Conservation (phyloP, 2,888 invertebrate genomes). For the Cerceris ruficornis region DNA sequence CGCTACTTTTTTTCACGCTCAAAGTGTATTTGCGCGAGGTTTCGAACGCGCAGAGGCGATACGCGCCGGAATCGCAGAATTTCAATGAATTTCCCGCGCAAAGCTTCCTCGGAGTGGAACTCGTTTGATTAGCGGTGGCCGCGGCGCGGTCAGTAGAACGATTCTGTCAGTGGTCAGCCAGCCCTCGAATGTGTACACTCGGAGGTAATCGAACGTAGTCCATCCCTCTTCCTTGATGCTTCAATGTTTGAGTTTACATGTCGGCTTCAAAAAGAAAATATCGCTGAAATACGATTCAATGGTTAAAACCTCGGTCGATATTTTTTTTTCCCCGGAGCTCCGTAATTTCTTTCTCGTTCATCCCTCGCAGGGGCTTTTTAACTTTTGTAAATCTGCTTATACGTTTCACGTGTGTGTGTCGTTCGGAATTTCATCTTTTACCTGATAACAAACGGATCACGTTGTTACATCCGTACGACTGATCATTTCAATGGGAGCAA, state of each 20-base stretch:
- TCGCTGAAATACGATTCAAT: not conserved
- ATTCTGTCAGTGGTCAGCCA: slow-evolving; percentile 67
- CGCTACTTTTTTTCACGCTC: no score
- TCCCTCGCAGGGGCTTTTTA: not conserved
- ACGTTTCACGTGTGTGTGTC: no score
- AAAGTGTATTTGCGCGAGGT: not conserved
- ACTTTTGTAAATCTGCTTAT: no score
- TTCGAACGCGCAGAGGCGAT: not conserved
- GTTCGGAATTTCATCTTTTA: no score
- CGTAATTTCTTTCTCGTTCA: not conserved
- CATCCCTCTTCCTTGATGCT: slow-evolving; percentile 6
- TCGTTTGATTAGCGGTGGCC: slow-evolving; percentile 51
- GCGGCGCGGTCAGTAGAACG: slow-evolving; percentile 65
- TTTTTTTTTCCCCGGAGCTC: not conserved
- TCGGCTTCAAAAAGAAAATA: slow-evolving; percentile 5
- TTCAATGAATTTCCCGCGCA: slow-evolving; percentile 44
- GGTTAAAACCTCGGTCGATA: not conserved
- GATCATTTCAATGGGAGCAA: no score
- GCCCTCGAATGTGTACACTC: slow-evolving; percentile 39
- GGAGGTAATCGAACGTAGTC: slow-evolving; percentile 44
- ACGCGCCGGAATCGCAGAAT: slow-evolving; percentile 31
- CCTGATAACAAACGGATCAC: no score
- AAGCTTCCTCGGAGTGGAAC: slow-evolving; percentile 26
- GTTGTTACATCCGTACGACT: no score
- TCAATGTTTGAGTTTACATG: slow-evolving; percentile 29